Base-by-base conservation (phyloP, 2,113 vertebrate species). In the Chaenogobius annularis region DNA sequence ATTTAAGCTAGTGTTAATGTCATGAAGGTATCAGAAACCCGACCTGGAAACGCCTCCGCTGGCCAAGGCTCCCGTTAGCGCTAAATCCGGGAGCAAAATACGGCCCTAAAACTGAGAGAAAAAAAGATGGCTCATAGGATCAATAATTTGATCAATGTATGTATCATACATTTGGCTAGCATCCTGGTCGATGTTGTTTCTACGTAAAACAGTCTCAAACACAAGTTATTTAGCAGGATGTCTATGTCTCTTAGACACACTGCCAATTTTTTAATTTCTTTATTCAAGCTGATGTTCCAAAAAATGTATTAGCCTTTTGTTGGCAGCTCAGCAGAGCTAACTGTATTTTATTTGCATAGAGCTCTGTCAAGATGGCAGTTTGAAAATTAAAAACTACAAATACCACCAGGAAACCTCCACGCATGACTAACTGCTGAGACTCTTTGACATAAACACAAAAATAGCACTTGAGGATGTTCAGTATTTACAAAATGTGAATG, bases 401-500 rank as follows among this genome's bases (percentile, higher is more conserved):
- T 7, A n/a, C 3, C 10, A 46, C 31, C 7, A 1, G 46, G 26
- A 54, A n/a, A 0, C 10, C 23, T 43, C 50, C 50, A 50, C 2
- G 63, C 43, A 66, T 46, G 35, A 54, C 8, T n/a, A 54, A 50
- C 44, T 26, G 69, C 7, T 22, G 26, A 10, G 56, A 65, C 14
- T 59, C 58, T 20, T 50, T 9, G 26, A 35, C 14, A 35, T 17
- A 61, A 26, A 6, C 19, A 64, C 19, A 61, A 56, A 46, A 35
- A 48, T 64, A 69, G 56, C 72, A 69, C 37, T 54, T 69, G 11
- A 12, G 69, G 62, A 19, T 71, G 48, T 68, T 81, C 74, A 79
- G 86, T 89, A 88, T 86, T 91, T 92, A 90, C 82, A 93, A 93
- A 93, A 93, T 90, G 90, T 90, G 91, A 92, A 92, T 90, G 88